Evolutionary conservation across 1,140 invertebrate species (phyloP).

Genomic region (Drosophila ohnishii): DNA sequence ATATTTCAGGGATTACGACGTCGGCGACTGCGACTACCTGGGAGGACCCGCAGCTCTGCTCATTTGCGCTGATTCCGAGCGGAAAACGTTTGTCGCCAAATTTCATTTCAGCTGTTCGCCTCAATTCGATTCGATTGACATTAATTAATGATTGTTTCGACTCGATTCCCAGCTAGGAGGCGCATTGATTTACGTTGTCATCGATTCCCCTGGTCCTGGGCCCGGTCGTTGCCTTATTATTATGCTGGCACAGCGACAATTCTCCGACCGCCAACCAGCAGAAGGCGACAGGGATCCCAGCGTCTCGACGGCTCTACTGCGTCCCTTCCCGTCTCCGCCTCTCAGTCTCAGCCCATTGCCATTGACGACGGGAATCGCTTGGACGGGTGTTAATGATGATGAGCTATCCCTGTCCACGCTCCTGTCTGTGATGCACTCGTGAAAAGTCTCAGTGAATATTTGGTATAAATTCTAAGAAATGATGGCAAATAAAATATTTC

Average conservation of each 20-base stretch:
- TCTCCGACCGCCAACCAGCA: constrained; percentile 41
- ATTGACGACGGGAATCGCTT: constrained; percentile 53
- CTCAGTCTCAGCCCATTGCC: constrained; percentile 10
- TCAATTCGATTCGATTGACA: constrained; percentile 76
- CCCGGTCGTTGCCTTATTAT: constrained; percentile 59
- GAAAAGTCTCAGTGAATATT: not conserved
- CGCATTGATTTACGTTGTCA: constrained; percentile 74
- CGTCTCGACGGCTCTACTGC: not conserved
- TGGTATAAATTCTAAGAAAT: too few relatives aligned
- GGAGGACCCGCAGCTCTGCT: constrained; percentile 61
- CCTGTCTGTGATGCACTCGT: constrained; percentile 29
- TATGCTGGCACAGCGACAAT: constrained; percentile 76
- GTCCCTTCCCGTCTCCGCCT: not conserved
- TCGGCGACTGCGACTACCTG: constrained; percentile 32
- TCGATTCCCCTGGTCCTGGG: constrained; percentile 62
- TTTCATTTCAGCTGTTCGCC: constrained; percentile 74
- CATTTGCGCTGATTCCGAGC: constrained; percentile 77
- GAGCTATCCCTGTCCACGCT: constrained; percentile 47
- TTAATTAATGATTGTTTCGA: constrained; percentile 81
- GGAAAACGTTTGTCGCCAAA: constrained; percentile 81
- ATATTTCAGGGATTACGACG: constrained; percentile 38
- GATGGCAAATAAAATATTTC: not conserved
- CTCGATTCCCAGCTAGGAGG: constrained; percentile 49
- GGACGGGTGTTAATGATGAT: constrained; percentile 78
- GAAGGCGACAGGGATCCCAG: constrained; percentile 11